Conservation (phyloP, 2,888 invertebrate species). For the Barypeithes pellucidus region DNA sequence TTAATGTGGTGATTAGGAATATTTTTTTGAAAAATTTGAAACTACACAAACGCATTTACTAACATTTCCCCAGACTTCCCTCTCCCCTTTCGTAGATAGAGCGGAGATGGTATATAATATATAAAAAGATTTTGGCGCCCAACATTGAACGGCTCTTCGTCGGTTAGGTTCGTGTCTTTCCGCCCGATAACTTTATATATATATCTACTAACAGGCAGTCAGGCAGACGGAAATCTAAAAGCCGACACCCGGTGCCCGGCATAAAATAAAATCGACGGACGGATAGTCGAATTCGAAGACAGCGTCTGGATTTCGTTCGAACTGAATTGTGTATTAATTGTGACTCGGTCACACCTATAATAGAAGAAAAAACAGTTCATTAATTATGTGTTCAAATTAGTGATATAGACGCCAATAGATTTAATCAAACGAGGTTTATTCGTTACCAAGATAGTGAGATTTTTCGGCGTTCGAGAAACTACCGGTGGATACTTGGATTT, state of each 20-base stretch:
- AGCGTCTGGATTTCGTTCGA: slow-evolving; percentile 22
- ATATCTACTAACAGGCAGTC: slow-evolving; percentile 27
- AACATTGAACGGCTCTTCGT: slow-evolving; percentile 32
- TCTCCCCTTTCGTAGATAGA: slow-evolving; percentile 11
- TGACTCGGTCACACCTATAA: slow-evolving; percentile 35
- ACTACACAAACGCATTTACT: slow-evolving; percentile 2
- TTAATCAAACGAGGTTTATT: background rate
- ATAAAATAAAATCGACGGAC: slow-evolving; percentile 31
- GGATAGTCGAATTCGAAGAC: slow-evolving; percentile 20
- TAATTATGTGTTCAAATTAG: slow-evolving; percentile 36
- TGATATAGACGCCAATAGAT: slow-evolving; percentile 21
- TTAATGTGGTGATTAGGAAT: background rate
- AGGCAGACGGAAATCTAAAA: slow-evolving; percentile 31
- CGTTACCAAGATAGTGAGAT: slow-evolving; percentile 8
- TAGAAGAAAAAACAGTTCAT: slow-evolving; percentile 17
- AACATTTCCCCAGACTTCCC: slow-evolving; percentile 14
- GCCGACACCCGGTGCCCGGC: slow-evolving; percentile 39
- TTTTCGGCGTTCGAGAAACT: background rate
- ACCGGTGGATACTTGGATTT: slow-evolving; percentile 13
- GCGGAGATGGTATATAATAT: slow-evolving; percentile 18
- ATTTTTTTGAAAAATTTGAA: background rate
- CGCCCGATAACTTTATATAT: slow-evolving; percentile 25
- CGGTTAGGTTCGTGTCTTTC: slow-evolving; percentile 26
- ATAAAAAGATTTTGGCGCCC: slow-evolving; percentile 12
- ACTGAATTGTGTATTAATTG: slow-evolving; percentile 26